Conservation (phyloP, 2,113 vertebrate species). For the Spizaetus ornatus region DNA sequence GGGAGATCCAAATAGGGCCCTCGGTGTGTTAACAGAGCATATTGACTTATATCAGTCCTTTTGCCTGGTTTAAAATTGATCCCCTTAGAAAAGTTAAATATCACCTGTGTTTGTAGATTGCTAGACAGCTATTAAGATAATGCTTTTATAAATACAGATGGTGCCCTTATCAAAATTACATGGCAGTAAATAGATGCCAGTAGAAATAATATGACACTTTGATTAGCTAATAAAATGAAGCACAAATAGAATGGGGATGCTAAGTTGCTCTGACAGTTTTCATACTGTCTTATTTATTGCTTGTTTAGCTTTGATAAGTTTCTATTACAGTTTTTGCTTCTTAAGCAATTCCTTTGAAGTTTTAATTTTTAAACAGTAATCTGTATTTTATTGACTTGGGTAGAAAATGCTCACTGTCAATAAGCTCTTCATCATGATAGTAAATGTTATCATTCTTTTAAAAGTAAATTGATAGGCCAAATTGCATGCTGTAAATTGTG, state of each 20-base stretch:
- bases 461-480: constrained; percentile 15
- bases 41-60: constrained; percentile 73
- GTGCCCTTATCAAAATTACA: constrained; percentile 80
- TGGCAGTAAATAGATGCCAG: constrained; percentile 76
- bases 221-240: constrained; percentile 75
- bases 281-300: constrained; percentile 68
- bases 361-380: constrained; percentile 64
- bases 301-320: constrained; percentile 68
- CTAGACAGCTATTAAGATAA: constrained; percentile 80
- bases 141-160: constrained; percentile 85
- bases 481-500: not conserved
- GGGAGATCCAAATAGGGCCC: constrained; percentile 26
- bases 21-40: constrained; percentile 57
- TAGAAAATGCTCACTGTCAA: constrained; percentile 48
- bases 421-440: constrained; percentile 41
- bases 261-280: constrained; percentile 67
- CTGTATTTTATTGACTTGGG: constrained; percentile 54
- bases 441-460: constrained; percentile 29
- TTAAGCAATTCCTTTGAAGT: constrained; percentile 58
- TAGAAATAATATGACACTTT: constrained; percentile 72
- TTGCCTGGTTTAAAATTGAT: constrained; percentile 76
- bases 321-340: constrained; percentile 58
- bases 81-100: constrained; percentile 81
- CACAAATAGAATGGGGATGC: constrained; percentile 57
- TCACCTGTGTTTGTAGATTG: constrained; percentile 78